phyloP scores from a whole-genome alignment of 2,888 invertebrate genomes.

The Smittia sp. region DNA sequence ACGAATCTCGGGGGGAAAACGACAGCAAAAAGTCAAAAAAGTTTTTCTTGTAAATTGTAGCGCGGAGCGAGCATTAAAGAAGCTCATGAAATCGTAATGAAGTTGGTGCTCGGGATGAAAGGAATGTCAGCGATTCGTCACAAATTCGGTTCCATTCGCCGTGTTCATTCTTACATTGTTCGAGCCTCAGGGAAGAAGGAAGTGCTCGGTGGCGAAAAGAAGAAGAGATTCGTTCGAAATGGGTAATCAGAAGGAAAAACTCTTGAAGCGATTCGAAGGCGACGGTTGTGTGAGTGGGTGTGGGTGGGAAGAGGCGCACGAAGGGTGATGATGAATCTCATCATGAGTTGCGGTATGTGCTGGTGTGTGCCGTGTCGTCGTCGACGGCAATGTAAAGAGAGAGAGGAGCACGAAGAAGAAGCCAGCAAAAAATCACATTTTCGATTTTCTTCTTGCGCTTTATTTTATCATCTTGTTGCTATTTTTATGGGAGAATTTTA shows the following conservation, averaged over 20 bases:
- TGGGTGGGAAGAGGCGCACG: background rate
- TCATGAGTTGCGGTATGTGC: constrained; percentile 6
- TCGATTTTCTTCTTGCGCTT: constrained; percentile 28
- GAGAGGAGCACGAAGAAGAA: background rate
- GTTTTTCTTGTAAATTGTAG: background rate
- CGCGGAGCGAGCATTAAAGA: background rate
- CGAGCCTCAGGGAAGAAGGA: background rate
- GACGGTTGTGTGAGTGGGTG: background rate
- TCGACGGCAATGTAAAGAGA: background rate
- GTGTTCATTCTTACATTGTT: background rate
- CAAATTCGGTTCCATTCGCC: background rate
- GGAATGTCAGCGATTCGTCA: constrained; percentile 3
- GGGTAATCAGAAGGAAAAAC: background rate
- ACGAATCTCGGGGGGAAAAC: background rate
- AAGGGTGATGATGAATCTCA: constrained; percentile 1
- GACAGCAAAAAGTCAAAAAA: too few relatives aligned
- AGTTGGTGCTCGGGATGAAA: constrained; percentile 3
- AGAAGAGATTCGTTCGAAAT: background rate
- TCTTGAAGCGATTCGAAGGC: background rate
- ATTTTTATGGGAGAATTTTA: constrained; percentile 38
- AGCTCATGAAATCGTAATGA: constrained; percentile 15
- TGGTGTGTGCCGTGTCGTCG: background rate
- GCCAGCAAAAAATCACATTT: constrained; percentile 27
- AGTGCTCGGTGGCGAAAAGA: background rate
- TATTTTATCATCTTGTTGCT: constrained; percentile 41